Evolutionary conservation across 2,113 vertebrate genomes (phyloP), one percentile per base, ranked within the genome.

Genomic region (Forbesichthys agassizii): DNA sequence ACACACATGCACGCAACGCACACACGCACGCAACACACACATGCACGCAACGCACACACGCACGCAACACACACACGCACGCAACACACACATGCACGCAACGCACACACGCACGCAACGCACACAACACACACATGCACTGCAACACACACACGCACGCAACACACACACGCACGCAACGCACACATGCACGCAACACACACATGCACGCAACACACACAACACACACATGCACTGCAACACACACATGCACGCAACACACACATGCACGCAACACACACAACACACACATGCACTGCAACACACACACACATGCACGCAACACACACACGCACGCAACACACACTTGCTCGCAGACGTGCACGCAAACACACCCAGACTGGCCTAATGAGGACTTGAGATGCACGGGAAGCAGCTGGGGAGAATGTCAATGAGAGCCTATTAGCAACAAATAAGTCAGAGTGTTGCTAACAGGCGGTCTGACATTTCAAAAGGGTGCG

Each of bases 401-500:
- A 86, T 84, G 87, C 86, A 82, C 68, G 61, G 83, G 70, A 82
- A 84, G 81, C 52, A 60, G 80, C 81, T 74, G 64, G 14, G 69
- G 64, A 65, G 90, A 91, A 91, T 91, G 84, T 75, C 88, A 91
- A 90, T 84, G 87, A 91, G 83, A 68, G 59, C 73, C 79, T 79
- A 75, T 90, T 88, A 87, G 81, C 69, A 79, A 74, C 74, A 88
- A 87, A 88, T 84, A 85, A 74, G 73, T 70, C 36, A 61, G 76
- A 75, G 84, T 82, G 77, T 84, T 77, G 74, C 84, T 86, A 90
- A 91, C 86, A 68, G 88, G 69, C 84, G 54, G 68, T 68, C 85
- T 90, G 90, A 90, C 91, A 92, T 90, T 90, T 90, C 84, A 83
- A 84, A 83, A 77, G 69, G 74, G 69, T 77, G 85, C 78, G 85